These are phyloP conservation scores for Somateria mollissima DNA, from an alignment of 2,797 vertebrate genomes.

Conservation along the genomic window DNA sequence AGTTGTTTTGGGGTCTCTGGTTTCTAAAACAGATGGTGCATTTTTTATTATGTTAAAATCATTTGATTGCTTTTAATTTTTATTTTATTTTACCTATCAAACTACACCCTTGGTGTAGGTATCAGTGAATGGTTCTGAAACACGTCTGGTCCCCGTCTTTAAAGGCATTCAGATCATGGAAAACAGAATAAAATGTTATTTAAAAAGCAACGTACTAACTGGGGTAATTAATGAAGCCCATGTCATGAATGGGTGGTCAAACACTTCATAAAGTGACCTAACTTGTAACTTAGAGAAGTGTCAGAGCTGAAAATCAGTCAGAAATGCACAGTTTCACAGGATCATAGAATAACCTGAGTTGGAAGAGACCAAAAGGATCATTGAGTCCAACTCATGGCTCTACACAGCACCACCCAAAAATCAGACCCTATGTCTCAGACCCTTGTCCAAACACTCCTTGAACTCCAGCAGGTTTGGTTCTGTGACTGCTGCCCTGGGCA, in stretches of 20 bases:
- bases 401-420: neutral
- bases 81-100: neutral
- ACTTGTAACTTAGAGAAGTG: neutral
- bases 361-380: neutral
- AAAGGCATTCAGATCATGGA: fast-evolving
- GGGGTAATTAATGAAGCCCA: neutral
- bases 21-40: fast-evolving
- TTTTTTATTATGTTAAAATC: too few relatives aligned
- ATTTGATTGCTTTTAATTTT: too few relatives aligned
- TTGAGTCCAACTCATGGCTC: neutral
- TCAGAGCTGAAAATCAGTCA: neutral
- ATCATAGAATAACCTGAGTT: neutral
- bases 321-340: neutral
- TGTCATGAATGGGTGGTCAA: fast-evolving
- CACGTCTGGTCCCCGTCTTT: too few relatives aligned
- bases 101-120: fast-evolving
- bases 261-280: neutral
- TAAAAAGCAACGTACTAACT: fast-evolving
- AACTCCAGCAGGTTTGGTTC: neutral
- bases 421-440: neutral
- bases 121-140: fast-evolving
- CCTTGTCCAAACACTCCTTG: neutral
- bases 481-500: neutral
- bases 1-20: fast-evolving
- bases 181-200: neutral